phyloP scores from a whole-genome alignment of 2,888 invertebrate species.

The Agrenia bidenticulata region DNA sequence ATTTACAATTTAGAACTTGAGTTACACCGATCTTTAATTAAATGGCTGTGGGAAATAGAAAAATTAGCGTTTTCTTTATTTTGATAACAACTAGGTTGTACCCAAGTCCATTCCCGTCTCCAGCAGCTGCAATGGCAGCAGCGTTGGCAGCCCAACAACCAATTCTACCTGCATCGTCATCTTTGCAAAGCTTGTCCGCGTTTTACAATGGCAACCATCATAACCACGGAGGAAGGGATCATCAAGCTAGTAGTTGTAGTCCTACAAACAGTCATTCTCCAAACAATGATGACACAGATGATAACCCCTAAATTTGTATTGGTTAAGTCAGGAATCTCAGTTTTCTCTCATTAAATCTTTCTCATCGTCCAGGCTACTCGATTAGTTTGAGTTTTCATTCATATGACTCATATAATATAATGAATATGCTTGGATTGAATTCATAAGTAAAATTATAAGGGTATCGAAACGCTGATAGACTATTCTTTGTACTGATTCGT shows the following conservation, averaged over 20 bases:
- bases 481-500: too few relatives aligned
- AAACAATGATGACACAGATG: conserved; percentile 49
- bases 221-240: conserved; percentile 17
- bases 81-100: conserved; percentile 42
- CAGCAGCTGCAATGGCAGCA: conserved; percentile 51
- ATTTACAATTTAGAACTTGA: too few relatives aligned
- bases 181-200: conserved; percentile 51
- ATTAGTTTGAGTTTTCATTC: neutral
- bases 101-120: conserved; percentile 50
- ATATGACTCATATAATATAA: neutral
- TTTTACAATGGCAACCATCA: conserved; percentile 49
- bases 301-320: conserved; percentile 37
- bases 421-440: too few relatives aligned
- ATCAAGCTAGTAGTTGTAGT: conserved; percentile 46
- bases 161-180: conserved; percentile 48
- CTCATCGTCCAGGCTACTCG: neutral
- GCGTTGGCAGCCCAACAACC: conserved; percentile 49
- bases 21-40: too few relatives aligned
- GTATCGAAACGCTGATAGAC: too few relatives aligned
- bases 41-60: too few relatives aligned
- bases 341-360: neutral
- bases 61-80: conserved; percentile 3
- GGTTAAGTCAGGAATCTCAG: too few relatives aligned
- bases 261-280: conserved; percentile 52
- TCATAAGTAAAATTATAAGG: too few relatives aligned